Evolutionary conservation across 64 coral and sea anemone genomes (phyloP).

Genomic region (Hydrozoanthus tunicans): DNA sequence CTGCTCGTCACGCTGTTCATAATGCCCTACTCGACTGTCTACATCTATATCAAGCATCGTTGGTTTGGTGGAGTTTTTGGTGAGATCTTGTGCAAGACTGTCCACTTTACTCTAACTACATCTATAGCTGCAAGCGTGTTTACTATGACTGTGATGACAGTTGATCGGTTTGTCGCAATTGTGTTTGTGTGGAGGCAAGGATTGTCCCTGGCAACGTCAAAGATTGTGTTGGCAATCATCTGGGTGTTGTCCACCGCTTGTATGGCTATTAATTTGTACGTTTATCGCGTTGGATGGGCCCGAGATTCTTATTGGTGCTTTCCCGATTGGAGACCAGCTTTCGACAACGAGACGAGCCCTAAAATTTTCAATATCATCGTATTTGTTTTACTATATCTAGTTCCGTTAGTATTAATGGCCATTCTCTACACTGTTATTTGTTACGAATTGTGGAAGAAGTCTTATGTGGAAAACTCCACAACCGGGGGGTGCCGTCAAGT

Average conservation of each 20-base stretch:
- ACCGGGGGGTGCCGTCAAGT: conserved; percentile 53
- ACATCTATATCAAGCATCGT: conserved; percentile 60
- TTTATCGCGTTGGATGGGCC: conserved; percentile 56
- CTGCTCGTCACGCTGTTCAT: conserved; percentile 76
- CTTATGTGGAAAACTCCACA: conserved; percentile 35
- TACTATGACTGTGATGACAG: conserved; percentile 77
- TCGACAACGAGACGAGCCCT: conserved; percentile 44
- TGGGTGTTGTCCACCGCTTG: conserved; percentile 76
- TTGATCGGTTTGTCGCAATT: conserved; percentile 84
- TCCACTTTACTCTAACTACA: conserved; percentile 72
- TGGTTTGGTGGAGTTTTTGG: conserved; percentile 90
- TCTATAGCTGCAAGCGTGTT: conserved; percentile 79
- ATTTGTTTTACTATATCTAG: conserved; percentile 72
- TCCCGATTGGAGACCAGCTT: conserved; percentile 29
- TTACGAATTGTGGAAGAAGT: conserved; percentile 65
- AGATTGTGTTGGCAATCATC: conserved; percentile 58
- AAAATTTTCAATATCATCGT: conserved; percentile 60
- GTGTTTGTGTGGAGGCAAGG: conserved; percentile 73
- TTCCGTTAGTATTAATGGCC: conserved; percentile 78
- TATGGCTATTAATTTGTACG: conserved; percentile 73
- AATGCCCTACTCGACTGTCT: conserved; percentile 80
- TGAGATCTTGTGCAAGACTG: conserved; percentile 64
- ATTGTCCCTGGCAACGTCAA: conserved; percentile 74
- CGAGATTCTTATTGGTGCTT: conserved; percentile 12
- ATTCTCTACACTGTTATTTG: conserved; percentile 79